phyloP scores from a whole-genome alignment of 2,888 invertebrate species.

The Euproctis similis region DNA sequence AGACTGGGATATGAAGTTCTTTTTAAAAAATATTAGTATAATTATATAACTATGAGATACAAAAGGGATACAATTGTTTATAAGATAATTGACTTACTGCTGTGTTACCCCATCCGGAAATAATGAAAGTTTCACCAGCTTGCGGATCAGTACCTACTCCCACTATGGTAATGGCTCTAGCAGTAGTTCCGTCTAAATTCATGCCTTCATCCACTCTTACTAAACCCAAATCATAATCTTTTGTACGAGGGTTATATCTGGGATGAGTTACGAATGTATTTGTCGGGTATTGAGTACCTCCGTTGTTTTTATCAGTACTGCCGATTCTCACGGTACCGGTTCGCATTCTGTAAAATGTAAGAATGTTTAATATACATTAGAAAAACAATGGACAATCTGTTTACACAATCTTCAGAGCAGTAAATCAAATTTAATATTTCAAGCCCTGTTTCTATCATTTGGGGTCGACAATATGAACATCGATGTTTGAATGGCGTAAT shows the following conservation, averaged over 20 bases:
- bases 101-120: constrained; percentile 61
- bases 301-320: constrained; percentile 41
- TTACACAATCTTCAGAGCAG: no score
- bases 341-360: constrained; percentile 34
- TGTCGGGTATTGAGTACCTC: constrained; percentile 54
- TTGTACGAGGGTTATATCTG: constrained; percentile 40
- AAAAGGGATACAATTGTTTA: not conserved
- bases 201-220: constrained; percentile 44
- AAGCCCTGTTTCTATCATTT: no score
- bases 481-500: no score
- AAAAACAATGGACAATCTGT: no score
- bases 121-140: constrained; percentile 30
- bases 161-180: constrained; percentile 32
- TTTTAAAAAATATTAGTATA: no score
- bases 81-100: constrained; percentile 30
- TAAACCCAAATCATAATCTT: constrained; percentile 64
- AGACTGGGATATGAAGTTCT: no score
- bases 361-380: no score
- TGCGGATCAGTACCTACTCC: constrained; percentile 22
- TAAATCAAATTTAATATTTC: no score
- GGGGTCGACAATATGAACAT: no score
- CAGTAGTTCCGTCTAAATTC: constrained; percentile 35
- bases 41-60: no score
- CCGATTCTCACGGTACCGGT: constrained; percentile 49
- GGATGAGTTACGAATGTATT: constrained; percentile 42